Evolutionary conservation across 2,113 vertebrate species (phyloP).

Genomic region (Leucosticte australis): DNA sequence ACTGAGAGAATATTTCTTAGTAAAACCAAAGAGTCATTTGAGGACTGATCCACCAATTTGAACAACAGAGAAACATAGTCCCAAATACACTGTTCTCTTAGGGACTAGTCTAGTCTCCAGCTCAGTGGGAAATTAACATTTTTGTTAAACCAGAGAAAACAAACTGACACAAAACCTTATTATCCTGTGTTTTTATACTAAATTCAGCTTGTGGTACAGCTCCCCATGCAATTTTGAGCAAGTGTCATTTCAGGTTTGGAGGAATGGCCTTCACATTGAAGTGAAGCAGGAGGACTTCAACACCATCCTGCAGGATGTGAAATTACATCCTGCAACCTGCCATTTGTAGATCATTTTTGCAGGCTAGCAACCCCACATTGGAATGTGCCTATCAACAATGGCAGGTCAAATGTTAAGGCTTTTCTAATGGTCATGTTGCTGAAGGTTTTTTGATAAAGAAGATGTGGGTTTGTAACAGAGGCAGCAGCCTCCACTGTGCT

Average conservation of each 20-base stretch:
- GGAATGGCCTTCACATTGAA: conserved; percentile 40
- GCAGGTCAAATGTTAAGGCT: conserved; percentile 55
- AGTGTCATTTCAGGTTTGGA: conserved; percentile 46
- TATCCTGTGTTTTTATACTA: background rate
- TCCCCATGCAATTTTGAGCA: background rate
- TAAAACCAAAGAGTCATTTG: background rate
- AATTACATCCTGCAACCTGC: conserved; percentile 53
- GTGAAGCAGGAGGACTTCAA: background rate
- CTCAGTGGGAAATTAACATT: background rate
- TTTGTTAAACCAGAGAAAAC: background rate
- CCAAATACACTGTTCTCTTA: background rate
- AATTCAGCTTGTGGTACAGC: background rate
- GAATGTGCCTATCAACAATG: conserved; percentile 32
- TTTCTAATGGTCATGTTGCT: background rate
- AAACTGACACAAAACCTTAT: background rate
- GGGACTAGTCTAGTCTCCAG: background rate
- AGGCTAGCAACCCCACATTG: conserved; percentile 49
- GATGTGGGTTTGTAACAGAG: background rate
- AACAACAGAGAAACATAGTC: background rate
- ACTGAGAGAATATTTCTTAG: background rate
- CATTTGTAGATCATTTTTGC: conserved; percentile 62
- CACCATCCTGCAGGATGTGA: conserved; percentile 6
- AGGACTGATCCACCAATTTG: background rate
- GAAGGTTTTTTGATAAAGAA: conserved; percentile 15
- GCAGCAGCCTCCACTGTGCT: background rate